Evolutionary conservation across 2,113 vertebrate genomes (phyloP).

Genomic region (Calcarius ornatus): DNA sequence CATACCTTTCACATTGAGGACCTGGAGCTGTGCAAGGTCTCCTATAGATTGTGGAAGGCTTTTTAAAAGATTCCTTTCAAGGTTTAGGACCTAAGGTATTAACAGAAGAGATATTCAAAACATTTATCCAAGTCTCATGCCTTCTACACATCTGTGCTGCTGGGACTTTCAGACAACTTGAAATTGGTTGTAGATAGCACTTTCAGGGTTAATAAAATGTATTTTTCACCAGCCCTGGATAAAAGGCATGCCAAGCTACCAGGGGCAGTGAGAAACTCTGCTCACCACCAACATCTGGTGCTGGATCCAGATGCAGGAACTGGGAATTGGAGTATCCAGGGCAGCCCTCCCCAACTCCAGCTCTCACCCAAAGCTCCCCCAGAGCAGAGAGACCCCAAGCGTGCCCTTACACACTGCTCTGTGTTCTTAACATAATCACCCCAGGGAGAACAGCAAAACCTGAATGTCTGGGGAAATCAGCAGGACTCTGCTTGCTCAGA

Average conservation of each 20-base stretch:
- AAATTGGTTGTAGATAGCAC: background rate
- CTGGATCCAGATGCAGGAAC: background rate
- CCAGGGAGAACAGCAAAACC: background rate
- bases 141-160: background rate
- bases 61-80: conserved; percentile 87
- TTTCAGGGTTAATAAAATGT: background rate
- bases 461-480: background rate
- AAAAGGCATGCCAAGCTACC: background rate
- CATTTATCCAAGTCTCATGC: background rate
- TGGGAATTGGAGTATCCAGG: background rate
- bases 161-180: background rate
- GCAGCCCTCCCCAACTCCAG: background rate
- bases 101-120: background rate
- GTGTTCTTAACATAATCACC: background rate
- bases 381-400: background rate
- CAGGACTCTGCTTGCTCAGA: background rate
- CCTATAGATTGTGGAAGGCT: conserved; percentile 83
- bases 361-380: background rate
- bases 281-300: background rate
- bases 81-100: conserved; percentile 85
- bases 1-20: conserved; percentile 89
- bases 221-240: background rate
- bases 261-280: background rate
- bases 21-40: conserved; percentile 84
- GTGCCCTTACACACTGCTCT: background rate